Conservation (phyloP, 2,888 invertebrate species). For the Drosophila kambysellisi region DNA sequence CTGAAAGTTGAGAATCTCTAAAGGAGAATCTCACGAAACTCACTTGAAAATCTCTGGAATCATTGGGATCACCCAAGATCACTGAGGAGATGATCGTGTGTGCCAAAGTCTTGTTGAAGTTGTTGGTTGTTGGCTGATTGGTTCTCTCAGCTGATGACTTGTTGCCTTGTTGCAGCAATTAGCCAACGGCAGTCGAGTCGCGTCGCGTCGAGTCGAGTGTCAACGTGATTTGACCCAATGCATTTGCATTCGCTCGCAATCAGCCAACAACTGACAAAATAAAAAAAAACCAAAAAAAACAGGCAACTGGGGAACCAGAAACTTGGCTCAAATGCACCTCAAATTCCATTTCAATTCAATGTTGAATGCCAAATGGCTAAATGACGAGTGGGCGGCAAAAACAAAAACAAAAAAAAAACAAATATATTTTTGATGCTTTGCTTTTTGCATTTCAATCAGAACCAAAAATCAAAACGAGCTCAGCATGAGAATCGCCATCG, state of each 20-base stretch:
- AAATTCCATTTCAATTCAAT: constrained; percentile 35
- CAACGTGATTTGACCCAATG: constrained; percentile 69
- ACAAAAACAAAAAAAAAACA: background rate
- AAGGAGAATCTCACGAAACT: background rate
- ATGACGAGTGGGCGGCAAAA: constrained; percentile 7
- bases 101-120: background rate
- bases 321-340: constrained; percentile 14
- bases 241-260: constrained; percentile 60
- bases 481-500: constrained; percentile 7
- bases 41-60: background rate
- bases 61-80: constrained; percentile 23
- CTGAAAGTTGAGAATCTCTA: background rate
- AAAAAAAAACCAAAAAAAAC: background rate
- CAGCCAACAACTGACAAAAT: constrained; percentile 31
- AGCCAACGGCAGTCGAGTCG: constrained; percentile 45
- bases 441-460: constrained; percentile 28
- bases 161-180: constrained; percentile 69
- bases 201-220: constrained; percentile 52
- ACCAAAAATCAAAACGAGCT: constrained; percentile 5
- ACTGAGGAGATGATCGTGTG: constrained; percentile 28
- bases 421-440: constrained; percentile 5
- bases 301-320: constrained; percentile 15
- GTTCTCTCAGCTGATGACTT: constrained; percentile 1
- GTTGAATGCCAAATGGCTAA: constrained; percentile 37
- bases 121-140: background rate